phyloP scores from a whole-genome alignment of 1,140 invertebrate species.

The Drosophila busckii region DNA sequence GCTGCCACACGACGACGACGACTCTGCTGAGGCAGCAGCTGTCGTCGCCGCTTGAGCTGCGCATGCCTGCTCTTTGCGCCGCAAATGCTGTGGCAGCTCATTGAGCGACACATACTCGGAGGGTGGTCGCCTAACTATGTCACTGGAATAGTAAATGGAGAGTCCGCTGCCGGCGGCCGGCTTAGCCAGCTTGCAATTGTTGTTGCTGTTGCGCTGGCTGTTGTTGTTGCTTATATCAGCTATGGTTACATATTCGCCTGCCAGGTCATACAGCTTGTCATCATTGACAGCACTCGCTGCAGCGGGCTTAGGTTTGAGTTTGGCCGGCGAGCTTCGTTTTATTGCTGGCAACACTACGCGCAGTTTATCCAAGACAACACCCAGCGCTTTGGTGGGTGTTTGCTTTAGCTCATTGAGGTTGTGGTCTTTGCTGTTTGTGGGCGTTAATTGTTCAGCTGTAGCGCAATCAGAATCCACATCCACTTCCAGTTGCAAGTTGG shows the following conservation, averaged over 20 bases:
- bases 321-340: constrained; percentile 77
- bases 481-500: constrained; percentile 55
- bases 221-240: constrained; percentile 88
- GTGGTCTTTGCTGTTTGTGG: constrained; percentile 66
- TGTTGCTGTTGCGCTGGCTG: constrained; percentile 63
- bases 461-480: constrained; percentile 20
- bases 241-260: constrained; percentile 91
- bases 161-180: constrained; percentile 45
- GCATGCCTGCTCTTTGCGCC: constrained; percentile 79
- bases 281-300: constrained; percentile 60
- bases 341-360: constrained; percentile 82
- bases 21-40: constrained; percentile 2
- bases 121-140: constrained; percentile 81
- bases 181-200: constrained; percentile 26
- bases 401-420: constrained; percentile 72
- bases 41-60: constrained; percentile 40
- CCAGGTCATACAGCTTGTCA: constrained; percentile 80
- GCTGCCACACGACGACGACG: neutral
- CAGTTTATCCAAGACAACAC: constrained; percentile 83
- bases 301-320: constrained; percentile 34
- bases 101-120: constrained; percentile 90
- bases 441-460: constrained; percentile 46
- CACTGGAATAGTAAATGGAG: constrained; percentile 81
- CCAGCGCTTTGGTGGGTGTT: constrained; percentile 80
- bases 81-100: constrained; percentile 85